A percentile compares a stretch with the other conserved stretches of the same genome.
phyloP scores from a whole-genome alignment of 2,113 vertebrate species.

The Hiodon tergisus region DNA sequence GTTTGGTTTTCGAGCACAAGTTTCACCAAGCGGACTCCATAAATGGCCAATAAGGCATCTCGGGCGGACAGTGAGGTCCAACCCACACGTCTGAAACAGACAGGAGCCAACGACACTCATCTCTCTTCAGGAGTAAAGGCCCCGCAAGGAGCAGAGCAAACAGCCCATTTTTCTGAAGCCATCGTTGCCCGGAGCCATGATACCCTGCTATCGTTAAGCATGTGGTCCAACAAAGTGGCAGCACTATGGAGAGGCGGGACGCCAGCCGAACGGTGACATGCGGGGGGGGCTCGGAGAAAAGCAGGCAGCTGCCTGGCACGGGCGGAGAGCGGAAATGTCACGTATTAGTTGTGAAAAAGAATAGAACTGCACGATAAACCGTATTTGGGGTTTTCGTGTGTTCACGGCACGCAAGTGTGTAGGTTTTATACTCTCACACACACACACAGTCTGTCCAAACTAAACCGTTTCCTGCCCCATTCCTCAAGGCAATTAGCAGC shows the following conservation, averaged over 20 bases:
- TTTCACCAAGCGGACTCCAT: neutral
- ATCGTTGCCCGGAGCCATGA: too few relatives aligned
- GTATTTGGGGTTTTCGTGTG: conserved; percentile 21
- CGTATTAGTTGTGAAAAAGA: conserved; percentile 46
- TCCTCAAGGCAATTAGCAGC: conserved; percentile 53
- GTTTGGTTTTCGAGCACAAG: neutral
- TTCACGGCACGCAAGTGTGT: neutral
- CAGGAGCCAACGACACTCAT: neutral
- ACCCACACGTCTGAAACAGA: neutral
- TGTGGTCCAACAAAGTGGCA: too few relatives aligned
- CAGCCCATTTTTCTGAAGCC: neutral
- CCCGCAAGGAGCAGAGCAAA: neutral
- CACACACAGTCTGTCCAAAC: conserved; percentile 44
- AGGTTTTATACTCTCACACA: neutral
- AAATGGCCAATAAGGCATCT: neutral
- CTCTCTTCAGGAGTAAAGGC: neutral
- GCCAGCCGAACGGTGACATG: neutral
- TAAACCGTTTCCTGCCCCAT: conserved; percentile 55
- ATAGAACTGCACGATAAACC: conserved; percentile 28
- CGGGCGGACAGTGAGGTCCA: neutral
- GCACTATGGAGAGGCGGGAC: too few relatives aligned
- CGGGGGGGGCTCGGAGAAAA: neutral
- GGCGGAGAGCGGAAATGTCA: conserved; percentile 50
- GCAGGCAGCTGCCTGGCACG: conserved; percentile 12
- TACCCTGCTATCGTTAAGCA: too few relatives aligned